Percentiles rank a stretch among this genome's conserved stretches.
Conservation (phyloP, 2,888 invertebrate genomes). For the Erpobdella octoculata region DNA sequence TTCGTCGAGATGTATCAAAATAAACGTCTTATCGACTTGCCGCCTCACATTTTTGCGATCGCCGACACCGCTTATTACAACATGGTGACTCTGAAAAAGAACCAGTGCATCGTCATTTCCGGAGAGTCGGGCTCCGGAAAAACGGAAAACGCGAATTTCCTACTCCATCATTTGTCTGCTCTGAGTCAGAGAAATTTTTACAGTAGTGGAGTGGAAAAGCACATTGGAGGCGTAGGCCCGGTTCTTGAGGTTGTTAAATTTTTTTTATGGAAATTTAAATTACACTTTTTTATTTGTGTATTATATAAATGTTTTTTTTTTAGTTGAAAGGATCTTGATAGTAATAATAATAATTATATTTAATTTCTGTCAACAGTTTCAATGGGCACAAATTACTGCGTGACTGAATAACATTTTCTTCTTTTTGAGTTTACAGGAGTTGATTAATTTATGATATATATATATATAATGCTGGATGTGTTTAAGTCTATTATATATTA, state of each 20-base stretch:
- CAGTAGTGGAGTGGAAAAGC: slow-evolving; percentile 89
- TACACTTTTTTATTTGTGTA: background rate
- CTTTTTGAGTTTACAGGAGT: no score
- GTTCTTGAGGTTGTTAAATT: slow-evolving; percentile 71
- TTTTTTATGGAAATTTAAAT: no score
- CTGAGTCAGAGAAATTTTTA: slow-evolving; percentile 75
- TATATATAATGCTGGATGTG: no score
- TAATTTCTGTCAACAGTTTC: no score
- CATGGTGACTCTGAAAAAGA: slow-evolving; percentile 81
- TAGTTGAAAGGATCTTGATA: background rate
- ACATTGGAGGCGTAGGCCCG: slow-evolving; percentile 87
- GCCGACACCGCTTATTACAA: slow-evolving; percentile 87
- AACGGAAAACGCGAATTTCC: slow-evolving; percentile 89
- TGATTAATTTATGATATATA: no score
- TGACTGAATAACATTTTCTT: no score
- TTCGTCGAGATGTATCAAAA: slow-evolving; percentile 92
- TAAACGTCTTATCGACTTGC: slow-evolving; percentile 78
- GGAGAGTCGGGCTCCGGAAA: slow-evolving; percentile 92
- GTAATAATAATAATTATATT: no score
- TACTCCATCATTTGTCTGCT: slow-evolving; percentile 86
- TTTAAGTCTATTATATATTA: no score
- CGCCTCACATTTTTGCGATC: slow-evolving; percentile 92
- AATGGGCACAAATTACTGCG: no score
- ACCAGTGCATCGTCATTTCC: slow-evolving; percentile 89
- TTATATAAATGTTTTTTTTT: background rate